Evolutionary conservation across 2,888 invertebrate species (phyloP), one percentile per base, ranked within the genome.

Genomic region (Octodonta nipae): DNA sequence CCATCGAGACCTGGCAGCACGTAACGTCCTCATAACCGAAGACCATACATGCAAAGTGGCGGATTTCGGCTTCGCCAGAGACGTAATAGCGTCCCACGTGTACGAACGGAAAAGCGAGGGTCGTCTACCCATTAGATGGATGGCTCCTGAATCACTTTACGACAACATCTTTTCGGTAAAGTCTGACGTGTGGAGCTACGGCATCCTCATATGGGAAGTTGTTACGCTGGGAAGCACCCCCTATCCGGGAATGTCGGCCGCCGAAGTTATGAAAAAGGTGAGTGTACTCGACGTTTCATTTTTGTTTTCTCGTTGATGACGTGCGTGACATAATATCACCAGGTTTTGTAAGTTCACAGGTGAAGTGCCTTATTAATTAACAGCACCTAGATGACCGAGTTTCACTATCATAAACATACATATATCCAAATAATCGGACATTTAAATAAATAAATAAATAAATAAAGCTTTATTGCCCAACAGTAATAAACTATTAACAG

Each of bases 151-250:
- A 54, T 88, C 91, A 2, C 71, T 93, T 2, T 88, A 86, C 58
- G 91, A 93, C 56, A 91, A 91, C 55, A 77, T 91, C 53, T 93
- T 89, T 63, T 87, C 89, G 7, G 78, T 84, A 2, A 89, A 91
- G 61, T 88, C 89, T 2, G 93, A 93, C 57, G 84, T 92, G 26
- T 93, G 92, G 92, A 89, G 91, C 49, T 93, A 91, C 51, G 92
- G 92, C 0, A 81, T 93, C 8, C 68, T 93, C 6, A 75, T 92
- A 51, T 95, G 93, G 93, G 93, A 93, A 64, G 87, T 93, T 30
- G 87, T 92, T 6, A 92, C 93, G 0, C 70, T 93, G 10, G 92
- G 92, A 11, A 88, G 91, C 14, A 91, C 91, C 30, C 93, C 93
- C 0, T 93, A 93, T 63, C 92, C 92, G 0, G 91, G 91, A 0